Percentiles rank a stretch among this genome's conserved stretches.
Evolutionary conservation across 2,888 invertebrate species (phyloP).

Genomic region (Ormyrus rosae): DNA sequence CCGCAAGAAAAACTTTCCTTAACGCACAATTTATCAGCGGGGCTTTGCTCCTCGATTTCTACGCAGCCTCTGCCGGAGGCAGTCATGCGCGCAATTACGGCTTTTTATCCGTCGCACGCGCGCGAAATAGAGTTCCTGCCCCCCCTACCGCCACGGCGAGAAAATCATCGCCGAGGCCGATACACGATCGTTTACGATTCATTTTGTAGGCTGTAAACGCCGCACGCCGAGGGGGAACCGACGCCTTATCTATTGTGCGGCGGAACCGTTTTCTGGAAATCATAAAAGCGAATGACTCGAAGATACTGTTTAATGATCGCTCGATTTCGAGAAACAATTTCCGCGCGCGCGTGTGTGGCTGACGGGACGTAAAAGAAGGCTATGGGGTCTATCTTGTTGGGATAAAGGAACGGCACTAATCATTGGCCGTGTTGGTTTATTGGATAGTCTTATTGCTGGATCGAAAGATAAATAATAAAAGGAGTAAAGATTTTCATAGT

Average conservation of each 20-base stretch:
- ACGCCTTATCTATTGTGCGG: neutral
- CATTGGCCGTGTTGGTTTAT: neutral
- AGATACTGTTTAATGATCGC: constrained; percentile 25
- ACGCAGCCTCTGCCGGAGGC: neutral
- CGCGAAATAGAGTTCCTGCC: neutral
- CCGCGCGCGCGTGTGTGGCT: constrained; percentile 4
- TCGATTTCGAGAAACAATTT: constrained; percentile 53
- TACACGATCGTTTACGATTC: constrained; percentile 43
- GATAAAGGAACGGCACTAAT: neutral
- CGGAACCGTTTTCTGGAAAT: constrained; percentile 36
- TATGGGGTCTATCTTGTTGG: constrained; percentile 6
- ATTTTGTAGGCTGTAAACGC: constrained; percentile 31
- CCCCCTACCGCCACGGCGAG: neutral
- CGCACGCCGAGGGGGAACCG: neutral
- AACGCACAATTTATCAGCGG: neutral
- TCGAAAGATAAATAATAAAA: neutral
- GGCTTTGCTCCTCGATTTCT: neutral
- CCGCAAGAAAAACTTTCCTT: neutral
- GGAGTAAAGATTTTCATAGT: neutral
- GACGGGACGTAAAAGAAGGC: constrained; percentile 13
- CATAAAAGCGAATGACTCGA: constrained; percentile 45
- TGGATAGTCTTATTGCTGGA: neutral
- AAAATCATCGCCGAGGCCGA: constrained; percentile 26
- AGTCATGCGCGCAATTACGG: neutral
- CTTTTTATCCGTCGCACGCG: constrained; percentile 3